Conservation (phyloP, 2,113 vertebrate species). For the Sphyrna mokarran region DNA sequence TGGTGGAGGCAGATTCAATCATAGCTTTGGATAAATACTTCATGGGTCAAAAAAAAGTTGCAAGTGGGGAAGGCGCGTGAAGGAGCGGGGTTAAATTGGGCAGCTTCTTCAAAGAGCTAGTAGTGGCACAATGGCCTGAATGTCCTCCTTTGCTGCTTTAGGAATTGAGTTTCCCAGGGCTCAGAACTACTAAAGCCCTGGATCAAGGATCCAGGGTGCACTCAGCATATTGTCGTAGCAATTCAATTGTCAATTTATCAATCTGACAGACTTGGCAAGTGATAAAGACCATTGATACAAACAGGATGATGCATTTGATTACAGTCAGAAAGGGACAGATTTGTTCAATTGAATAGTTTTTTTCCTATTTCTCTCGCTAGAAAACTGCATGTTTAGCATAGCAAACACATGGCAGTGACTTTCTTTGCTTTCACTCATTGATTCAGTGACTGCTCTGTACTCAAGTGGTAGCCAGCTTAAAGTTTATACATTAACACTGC, state of each 20-base stretch:
- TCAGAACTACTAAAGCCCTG: neutral
- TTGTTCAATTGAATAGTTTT: neutral
- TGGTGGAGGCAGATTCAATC: neutral
- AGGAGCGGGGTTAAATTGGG: neutral
- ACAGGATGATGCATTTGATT: neutral
- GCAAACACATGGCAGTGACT: neutral
- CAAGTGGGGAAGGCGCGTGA: neutral
- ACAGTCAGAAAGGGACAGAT: neutral
- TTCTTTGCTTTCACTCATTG: neutral
- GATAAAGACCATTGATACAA: neutral
- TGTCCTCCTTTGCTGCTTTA: neutral
- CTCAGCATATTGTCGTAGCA: neutral
- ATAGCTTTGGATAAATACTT: neutral
- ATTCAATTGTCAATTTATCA: neutral
- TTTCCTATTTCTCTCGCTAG: neutral
- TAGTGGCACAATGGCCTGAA: neutral
- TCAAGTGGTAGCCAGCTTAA: neutral
- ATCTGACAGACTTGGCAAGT: neutral
- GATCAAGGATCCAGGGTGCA: neutral
- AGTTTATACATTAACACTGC: too few species aligned
- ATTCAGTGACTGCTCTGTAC: neutral
- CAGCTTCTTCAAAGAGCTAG: neutral
- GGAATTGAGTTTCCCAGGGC: neutral
- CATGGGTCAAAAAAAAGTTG: neutral
- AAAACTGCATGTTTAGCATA: neutral